Base-by-base conservation (phyloP, 1,140 invertebrate species). In the Plodia interpunctella region DNA sequence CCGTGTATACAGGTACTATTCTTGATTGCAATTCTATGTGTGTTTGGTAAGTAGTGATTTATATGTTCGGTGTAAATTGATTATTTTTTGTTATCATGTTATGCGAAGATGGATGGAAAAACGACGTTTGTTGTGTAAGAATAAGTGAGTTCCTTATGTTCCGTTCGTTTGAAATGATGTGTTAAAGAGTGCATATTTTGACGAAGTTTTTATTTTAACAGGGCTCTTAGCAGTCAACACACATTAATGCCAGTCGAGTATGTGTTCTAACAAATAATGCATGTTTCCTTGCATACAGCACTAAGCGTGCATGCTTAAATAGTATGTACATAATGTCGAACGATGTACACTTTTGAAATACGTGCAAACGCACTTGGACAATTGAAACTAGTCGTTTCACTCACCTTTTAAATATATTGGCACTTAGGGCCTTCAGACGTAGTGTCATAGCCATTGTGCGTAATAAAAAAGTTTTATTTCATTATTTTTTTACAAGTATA, bases 1-100 rank as follows among this genome's bases (percentile, higher is more conserved):
- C 70, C 92, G 94, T 65, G 92, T 95, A 15, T 95, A 95, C 76
- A 94, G 93, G 85, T 90, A 89, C 66, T 65, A 70, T 69, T 62
- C 60, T 60, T 56, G 55, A 60, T 66, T 72, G 55, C 60, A 65
- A 56, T 35, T 66, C 35, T 61, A 57, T 59, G 59, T 68, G 65
- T 68, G 49, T 56, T 80, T 81, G 80, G 80, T 83, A 80, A 86
- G 83, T 87, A 86, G 76, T 78, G 60, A 72, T 63, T 66, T 69
- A 66, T 67, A 59, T 70, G 63, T 74, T 76, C 65, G 69, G 76
- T 78, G 76, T 87, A 81, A 82, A 81, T 78, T 82, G 73, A 76
- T 84, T 81, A 78, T 83, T 81, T 87, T 81, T 74, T 84, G 68
- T 87, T 80, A 83, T 81, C 84, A 83, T 87, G 71, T 86, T 88